Conservation (phyloP, 2,113 vertebrate species). For the Sula dactylatra region DNA sequence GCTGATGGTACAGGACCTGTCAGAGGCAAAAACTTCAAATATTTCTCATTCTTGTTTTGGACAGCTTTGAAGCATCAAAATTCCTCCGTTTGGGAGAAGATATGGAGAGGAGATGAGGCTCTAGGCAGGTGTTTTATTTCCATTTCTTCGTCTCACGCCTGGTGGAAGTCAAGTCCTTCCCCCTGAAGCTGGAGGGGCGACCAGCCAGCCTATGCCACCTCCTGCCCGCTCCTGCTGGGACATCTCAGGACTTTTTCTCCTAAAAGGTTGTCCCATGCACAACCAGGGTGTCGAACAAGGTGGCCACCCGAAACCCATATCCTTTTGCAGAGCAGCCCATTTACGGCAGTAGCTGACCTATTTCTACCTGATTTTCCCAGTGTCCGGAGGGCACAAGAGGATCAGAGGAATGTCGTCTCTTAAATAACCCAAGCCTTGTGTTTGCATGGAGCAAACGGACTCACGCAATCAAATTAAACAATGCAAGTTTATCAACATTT, state of each 20-base stretch:
- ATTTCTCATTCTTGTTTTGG: neutral
- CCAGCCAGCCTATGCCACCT: neutral
- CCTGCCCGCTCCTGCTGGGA: neutral
- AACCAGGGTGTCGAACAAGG: accelerated
- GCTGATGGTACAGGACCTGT: neutral
- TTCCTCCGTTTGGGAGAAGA: neutral
- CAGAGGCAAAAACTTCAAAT: neutral
- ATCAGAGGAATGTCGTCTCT: neutral
- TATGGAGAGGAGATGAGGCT: neutral
- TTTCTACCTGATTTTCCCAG: neutral
- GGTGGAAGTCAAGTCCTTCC: neutral
- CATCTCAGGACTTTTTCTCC: neutral
- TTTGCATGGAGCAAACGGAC: neutral
- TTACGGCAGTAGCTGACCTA: neutral
- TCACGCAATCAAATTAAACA: neutral
- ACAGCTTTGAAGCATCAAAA: neutral
- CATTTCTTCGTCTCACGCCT: neutral
- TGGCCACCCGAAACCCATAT: neutral
- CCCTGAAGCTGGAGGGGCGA: neutral
- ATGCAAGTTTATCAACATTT: slow-evolving; percentile 15
- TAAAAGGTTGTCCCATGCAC: neutral
- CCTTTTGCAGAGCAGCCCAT: neutral
- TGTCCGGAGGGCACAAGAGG: neutral
- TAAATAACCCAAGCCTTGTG: neutral
- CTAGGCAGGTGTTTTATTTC: neutral